These are phyloP conservation scores for Mastacembelus armatus DNA, from an alignment of 2,797 vertebrate genomes.

Conservation along the genomic window DNA sequence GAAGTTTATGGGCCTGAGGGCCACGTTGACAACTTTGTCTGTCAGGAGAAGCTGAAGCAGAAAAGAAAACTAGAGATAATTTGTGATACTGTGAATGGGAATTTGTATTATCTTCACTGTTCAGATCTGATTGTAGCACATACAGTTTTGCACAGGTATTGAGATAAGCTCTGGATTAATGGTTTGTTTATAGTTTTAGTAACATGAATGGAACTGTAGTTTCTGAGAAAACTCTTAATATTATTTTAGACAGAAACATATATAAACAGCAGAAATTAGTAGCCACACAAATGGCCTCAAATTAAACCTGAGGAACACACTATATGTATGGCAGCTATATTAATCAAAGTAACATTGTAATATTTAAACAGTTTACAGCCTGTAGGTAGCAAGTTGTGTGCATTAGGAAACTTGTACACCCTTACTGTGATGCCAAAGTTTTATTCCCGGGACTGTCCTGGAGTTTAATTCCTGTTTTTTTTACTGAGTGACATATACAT, in stretches of 20 bases:
- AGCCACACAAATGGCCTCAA: too few relatives aligned
- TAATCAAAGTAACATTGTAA: too few relatives aligned
- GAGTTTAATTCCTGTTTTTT: neutral
- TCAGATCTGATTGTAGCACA: neutral
- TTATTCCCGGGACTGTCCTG: neutral
- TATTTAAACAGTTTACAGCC: too few relatives aligned
- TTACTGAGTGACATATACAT: neutral
- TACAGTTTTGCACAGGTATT: neutral
- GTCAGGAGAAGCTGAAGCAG: neutral
- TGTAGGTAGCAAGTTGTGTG: too few relatives aligned
- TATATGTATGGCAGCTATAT: too few relatives aligned
- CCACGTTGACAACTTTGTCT: slow-evolving; percentile 10
- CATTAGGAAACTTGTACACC: neutral
- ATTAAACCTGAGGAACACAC: too few relatives aligned
- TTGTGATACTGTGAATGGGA: slow-evolving; percentile 3
- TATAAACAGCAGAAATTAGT: too few relatives aligned
- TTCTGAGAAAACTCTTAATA: neutral
- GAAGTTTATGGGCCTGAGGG: neutral
- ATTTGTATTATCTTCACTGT: neutral
- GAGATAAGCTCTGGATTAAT: neutral
- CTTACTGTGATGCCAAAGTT: neutral
- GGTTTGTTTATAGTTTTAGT: neutral
- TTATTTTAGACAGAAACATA: neutral
- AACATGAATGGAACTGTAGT: neutral
- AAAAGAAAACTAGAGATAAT: neutral